A percentile compares a stretch with the other conserved stretches of the same genome.
Conservation (phyloP, 2,113 vertebrate species). For the Hippocampus barbouri region DNA sequence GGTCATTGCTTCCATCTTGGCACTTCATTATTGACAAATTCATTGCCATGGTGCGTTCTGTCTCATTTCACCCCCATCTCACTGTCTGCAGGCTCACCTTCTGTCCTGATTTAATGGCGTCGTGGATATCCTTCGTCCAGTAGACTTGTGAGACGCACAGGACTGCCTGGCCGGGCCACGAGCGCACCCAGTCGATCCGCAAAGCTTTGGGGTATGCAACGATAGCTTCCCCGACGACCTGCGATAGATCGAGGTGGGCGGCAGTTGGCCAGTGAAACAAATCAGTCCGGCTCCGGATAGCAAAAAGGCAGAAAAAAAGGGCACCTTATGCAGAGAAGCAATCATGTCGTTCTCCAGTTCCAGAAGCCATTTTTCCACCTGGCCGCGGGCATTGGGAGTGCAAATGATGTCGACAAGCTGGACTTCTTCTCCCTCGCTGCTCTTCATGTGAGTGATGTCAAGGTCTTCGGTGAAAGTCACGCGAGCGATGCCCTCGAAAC, state of each 20-base stretch:
- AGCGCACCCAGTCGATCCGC: conserved; percentile 80
- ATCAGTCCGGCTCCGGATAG: background rate
- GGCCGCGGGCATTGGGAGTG: conserved; percentile 82
- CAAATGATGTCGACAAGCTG: conserved; percentile 78
- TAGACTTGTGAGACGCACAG: conserved; percentile 87
- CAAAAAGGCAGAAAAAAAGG: background rate
- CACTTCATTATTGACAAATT: too few species aligned
- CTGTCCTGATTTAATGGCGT: conserved; percentile 72
- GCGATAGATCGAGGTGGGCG: conserved; percentile 3
- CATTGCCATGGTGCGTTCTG: too few species aligned
- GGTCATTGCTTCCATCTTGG: too few species aligned
- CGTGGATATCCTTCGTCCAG: conserved; percentile 82
- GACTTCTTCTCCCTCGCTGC: conserved; percentile 84
- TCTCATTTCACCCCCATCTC: too few species aligned
- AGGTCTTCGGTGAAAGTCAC: conserved; percentile 82
- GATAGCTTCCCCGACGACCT: conserved; percentile 80
- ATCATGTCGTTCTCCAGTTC: conserved; percentile 82
- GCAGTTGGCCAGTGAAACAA: background rate
- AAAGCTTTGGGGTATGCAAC: conserved; percentile 71
- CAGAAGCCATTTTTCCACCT: conserved; percentile 87
- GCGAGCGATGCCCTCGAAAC: conserved; percentile 87
- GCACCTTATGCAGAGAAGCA: conserved; percentile 82
- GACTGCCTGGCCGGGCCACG: conserved; percentile 87
- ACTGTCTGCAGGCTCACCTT: conserved; percentile 47
- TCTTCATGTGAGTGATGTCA: conserved; percentile 88